Percentiles rank a stretch among this genome's conserved stretches.
These are phyloP conservation scores for Cosmia pyralina DNA, from an alignment of 2,888 invertebrate genomes.

Conservation along the genomic window DNA sequence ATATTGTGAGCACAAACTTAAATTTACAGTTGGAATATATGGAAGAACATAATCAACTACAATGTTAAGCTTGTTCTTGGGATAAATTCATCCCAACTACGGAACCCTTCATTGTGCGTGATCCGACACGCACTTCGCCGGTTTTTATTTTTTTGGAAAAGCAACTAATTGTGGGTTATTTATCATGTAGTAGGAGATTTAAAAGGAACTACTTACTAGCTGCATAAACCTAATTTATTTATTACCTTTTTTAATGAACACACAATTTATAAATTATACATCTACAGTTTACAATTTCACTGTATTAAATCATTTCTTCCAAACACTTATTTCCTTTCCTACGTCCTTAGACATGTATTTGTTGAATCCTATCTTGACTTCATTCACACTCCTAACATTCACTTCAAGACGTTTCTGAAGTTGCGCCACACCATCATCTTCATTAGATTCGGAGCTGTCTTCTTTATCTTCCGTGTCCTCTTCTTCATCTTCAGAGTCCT, in stretches of 20 bases:
- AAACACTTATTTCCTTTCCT: not conserved
- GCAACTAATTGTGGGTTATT: not conserved
- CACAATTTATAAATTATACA: not conserved
- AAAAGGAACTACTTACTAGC: not conserved
- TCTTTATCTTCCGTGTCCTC: constrained; percentile 17
- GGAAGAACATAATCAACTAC: no score
- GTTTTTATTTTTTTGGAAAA: not conserved
- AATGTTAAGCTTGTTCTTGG: no score
- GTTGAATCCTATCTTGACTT: constrained; percentile 80
- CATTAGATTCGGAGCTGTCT: constrained; percentile 63
- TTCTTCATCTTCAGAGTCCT: constrained; percentile 54
- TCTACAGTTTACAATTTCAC: not conserved
- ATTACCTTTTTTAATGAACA: not conserved
- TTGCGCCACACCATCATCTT: constrained; percentile 75
- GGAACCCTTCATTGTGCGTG: no score
- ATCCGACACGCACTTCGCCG: no score
- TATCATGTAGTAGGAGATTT: not conserved
- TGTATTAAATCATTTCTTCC: not conserved
- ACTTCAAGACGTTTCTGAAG: constrained; percentile 81
- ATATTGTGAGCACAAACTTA: no score
- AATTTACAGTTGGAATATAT: no score
- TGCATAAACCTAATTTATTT: not conserved
- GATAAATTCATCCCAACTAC: no score
- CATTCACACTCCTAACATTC: constrained; percentile 68
- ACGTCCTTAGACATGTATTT: constrained; percentile 64